Conservation (phyloP, 2,113 vertebrate genomes). For the Protobothrops flavoviridis region DNA sequence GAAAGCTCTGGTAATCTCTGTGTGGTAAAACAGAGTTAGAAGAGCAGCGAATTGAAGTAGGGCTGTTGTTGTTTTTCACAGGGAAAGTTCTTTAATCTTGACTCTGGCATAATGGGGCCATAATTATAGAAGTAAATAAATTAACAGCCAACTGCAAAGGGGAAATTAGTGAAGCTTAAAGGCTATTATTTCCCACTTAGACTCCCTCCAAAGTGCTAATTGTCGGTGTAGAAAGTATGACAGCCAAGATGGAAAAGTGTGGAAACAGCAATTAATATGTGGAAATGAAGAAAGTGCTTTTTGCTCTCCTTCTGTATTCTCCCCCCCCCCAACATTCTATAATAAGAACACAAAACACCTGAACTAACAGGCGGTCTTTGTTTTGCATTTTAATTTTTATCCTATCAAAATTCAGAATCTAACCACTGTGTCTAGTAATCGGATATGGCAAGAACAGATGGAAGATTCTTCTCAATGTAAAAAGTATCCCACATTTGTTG, state of each 20-base stretch:
- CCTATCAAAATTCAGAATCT: not conserved
- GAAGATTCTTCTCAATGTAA: slow-evolving; percentile 10
- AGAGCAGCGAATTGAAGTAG: not conserved
- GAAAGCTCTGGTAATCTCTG: not conserved
- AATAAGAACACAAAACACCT: slow-evolving; percentile 7
- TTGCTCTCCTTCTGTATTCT: not conserved
- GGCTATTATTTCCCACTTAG: not conserved
- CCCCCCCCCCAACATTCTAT: not conserved
- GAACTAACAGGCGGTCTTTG: not conserved
- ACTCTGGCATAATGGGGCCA: not conserved
- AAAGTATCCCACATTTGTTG: not conserved
- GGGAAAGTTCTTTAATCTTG: not conserved
- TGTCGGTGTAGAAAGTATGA: not conserved
- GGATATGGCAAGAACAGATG: slow-evolving; percentile 22
- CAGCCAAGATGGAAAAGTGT: slow-evolving; percentile 8
- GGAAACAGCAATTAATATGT: slow-evolving; percentile 20
- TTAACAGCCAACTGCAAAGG: not conserved
- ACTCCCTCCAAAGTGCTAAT: slow-evolving; percentile 17
- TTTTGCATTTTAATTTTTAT: slow-evolving; percentile 17
- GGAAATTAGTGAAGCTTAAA: not conserved
- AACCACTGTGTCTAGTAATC: slow-evolving; percentile 4
- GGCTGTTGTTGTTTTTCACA: not conserved
- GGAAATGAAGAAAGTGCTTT: not conserved
- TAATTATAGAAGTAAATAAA: slow-evolving; percentile 24
- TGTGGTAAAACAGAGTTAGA: not conserved